Evolutionary conservation across 2,888 invertebrate genomes (phyloP).

Genomic region (Pachycephus smyrnensis): DNA sequence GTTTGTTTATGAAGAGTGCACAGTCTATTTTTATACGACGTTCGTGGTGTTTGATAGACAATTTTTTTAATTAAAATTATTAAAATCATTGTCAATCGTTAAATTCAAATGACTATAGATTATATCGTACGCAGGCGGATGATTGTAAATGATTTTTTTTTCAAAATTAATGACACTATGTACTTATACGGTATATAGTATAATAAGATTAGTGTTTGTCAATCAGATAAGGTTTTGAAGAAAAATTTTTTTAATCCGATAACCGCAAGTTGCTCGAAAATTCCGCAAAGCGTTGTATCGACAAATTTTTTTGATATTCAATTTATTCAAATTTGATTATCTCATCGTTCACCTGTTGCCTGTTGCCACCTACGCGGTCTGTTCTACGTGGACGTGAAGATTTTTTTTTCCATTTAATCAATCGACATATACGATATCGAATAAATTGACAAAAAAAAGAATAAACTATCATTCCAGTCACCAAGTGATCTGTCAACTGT

Average conservation of each 20-base stretch:
- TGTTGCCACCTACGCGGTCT: not conserved
- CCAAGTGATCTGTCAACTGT: not conserved
- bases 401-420: not conserved
- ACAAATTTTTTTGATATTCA: too few relatives aligned
- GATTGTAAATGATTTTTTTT: not conserved
- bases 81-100: too few relatives aligned
- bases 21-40: too few relatives aligned
- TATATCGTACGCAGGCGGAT: too few relatives aligned
- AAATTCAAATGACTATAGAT: too few relatives aligned
- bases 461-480: not conserved
- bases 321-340: too few relatives aligned
- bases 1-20: too few relatives aligned
- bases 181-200: not conserved
- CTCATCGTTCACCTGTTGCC: not conserved
- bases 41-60: too few relatives aligned
- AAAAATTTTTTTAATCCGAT: not conserved
- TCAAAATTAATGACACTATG: not conserved
- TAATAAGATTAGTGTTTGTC: not conserved
- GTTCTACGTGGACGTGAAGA: not conserved
- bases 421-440: not conserved
- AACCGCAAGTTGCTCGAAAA: not conserved
- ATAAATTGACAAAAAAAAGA: not conserved
- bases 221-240: not conserved
- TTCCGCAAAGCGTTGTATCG: not conserved
- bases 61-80: too few relatives aligned